Evolutionary conservation across 2,888 invertebrate species (phyloP).

Genomic region (Tenthredo scrophulariae): DNA sequence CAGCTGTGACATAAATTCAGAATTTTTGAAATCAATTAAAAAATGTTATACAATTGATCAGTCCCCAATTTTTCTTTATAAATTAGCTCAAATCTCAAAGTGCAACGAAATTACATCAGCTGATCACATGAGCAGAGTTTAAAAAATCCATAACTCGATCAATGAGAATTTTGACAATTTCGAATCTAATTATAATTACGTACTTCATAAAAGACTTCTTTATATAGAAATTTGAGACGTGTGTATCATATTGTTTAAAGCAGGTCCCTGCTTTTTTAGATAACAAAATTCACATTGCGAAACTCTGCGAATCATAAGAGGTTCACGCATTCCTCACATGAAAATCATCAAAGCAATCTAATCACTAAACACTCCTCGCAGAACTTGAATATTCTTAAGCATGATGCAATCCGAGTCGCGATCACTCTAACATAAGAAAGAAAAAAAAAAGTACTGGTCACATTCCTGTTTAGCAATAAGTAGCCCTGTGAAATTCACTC

Average conservation of each 20-base stretch:
- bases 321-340: not conserved
- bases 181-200: no score
- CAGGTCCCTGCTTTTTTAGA: not conserved
- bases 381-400: not conserved
- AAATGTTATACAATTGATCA: not conserved
- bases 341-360: not conserved
- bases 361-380: not conserved
- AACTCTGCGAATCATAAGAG: not conserved
- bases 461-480: not conserved
- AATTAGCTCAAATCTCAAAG: not conserved
- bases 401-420: not conserved
- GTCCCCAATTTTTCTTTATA: not conserved
- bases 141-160: not conserved
- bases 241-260: not conserved
- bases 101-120: not conserved
- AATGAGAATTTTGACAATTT: not conserved
- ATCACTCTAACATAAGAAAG: not conserved
- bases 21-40: not conserved
- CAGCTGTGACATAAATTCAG: not conserved
- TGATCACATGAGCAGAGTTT: not conserved
- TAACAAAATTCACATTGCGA: not conserved
- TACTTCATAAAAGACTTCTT: no score
- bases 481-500: not conserved
- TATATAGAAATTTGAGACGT: not conserved
- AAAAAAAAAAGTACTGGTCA: not conserved